A percentile compares a stretch with the other conserved stretches of the same genome.
Evolutionary conservation across 2,113 vertebrate species (phyloP).

Genomic region (Ammodytes marinus): DNA sequence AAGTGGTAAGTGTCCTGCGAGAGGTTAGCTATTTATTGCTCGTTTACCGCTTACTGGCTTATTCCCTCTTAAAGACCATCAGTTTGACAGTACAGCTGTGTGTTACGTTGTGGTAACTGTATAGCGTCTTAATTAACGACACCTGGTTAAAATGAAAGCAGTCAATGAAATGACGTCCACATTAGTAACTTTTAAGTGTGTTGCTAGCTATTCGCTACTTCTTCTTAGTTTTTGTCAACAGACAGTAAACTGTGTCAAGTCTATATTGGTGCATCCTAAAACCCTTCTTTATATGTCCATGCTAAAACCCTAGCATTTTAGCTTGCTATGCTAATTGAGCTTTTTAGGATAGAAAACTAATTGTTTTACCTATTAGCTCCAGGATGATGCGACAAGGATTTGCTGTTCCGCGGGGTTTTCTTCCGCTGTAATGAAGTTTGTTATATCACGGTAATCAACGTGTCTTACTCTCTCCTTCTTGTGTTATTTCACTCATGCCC

Average conservation of each 20-base stretch:
- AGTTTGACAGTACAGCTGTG: neutral
- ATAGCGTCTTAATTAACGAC: neutral
- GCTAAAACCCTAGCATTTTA: conserved; percentile 7
- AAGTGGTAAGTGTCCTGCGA: conserved; percentile 7
- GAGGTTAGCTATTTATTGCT: neutral
- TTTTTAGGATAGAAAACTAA: neutral
- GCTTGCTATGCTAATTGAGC: conserved; percentile 33
- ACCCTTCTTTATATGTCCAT: no score
- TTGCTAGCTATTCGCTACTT: neutral
- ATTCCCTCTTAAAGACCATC: neutral
- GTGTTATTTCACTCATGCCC: neutral
- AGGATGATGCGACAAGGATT: neutral
- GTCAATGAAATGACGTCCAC: neutral
- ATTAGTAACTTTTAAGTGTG: neutral
- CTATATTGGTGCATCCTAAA: neutral
- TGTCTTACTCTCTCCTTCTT: neutral
- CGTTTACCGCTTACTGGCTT: neutral
- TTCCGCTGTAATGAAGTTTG: neutral
- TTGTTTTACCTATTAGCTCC: neutral
- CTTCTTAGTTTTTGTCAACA: neutral
- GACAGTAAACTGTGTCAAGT: neutral
- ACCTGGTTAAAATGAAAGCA: neutral
- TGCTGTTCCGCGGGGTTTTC: neutral
- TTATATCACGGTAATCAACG: no score
- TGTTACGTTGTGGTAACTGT: neutral